Evolutionary conservation across 2,888 invertebrate genomes (phyloP).

Genomic region (Heliothis peltigera): DNA sequence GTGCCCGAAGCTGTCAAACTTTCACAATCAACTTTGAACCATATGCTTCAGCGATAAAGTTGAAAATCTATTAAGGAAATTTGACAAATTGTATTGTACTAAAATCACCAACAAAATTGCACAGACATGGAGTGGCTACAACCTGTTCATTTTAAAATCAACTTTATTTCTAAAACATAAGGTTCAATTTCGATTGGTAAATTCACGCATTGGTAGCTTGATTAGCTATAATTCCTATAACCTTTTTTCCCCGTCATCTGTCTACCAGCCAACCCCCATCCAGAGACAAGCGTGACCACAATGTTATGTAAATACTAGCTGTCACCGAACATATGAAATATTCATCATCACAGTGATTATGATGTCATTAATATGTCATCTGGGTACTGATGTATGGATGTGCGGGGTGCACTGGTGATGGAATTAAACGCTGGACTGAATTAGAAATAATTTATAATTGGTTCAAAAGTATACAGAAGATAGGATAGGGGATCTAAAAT

Average conservation of each 20-base stretch:
- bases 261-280: background rate
- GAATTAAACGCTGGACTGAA: conserved; percentile 33
- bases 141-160: no score
- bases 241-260: background rate
- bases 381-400: conserved; percentile 32
- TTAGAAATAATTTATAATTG: conserved; percentile 12
- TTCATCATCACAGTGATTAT: conserved; percentile 49
- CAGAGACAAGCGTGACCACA: conserved; percentile 28
- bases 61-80: no score
- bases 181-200: no score
- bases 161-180: no score
- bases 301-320: conserved; percentile 38
- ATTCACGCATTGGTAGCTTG: no score
- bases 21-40: no score
- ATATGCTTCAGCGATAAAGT: no score
- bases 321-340: conserved; percentile 39
- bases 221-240: no score
- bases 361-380: conserved; percentile 51
- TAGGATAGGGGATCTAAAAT: background rate
- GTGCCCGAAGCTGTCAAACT: no score
- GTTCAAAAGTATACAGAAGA: background rate
- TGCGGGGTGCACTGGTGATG: conserved; percentile 42
- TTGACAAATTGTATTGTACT: no score
- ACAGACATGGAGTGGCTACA: no score
- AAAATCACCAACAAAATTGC: no score